phyloP scores from a whole-genome alignment of 1,140 invertebrate species.

The Ditylenchus dipsaci region DNA sequence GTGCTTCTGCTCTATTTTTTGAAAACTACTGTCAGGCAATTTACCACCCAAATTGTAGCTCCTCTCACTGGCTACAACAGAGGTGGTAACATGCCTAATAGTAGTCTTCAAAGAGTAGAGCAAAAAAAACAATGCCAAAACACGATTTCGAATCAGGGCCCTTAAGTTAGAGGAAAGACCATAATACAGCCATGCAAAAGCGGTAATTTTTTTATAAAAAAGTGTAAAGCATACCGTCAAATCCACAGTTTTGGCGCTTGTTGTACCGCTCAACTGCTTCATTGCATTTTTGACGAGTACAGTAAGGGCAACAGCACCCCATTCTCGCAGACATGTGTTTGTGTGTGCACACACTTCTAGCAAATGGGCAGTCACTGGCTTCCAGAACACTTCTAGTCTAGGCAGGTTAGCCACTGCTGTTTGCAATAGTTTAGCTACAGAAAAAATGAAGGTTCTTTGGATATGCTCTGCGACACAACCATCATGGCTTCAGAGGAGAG shows the following conservation, averaged over 20 bases:
- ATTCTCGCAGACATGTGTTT: constrained; percentile 86
- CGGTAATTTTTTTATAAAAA: neutral
- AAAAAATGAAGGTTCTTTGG: constrained; percentile 91
- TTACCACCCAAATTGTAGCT: too few species aligned
- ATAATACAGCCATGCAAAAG: too few species aligned
- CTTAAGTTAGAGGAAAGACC: too few species aligned
- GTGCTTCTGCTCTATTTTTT: too few species aligned
- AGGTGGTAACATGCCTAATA: too few species aligned
- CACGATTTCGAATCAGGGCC: too few species aligned
- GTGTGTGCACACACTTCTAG: constrained; percentile 92
- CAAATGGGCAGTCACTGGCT: constrained; percentile 89
- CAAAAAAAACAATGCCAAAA: too few species aligned
- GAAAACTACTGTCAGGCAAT: too few species aligned
- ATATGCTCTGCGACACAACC: constrained; percentile 64
- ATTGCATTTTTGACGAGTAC: constrained; percentile 79
- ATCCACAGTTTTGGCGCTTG: neutral
- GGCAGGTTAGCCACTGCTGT: constrained; percentile 89
- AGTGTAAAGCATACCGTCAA: constrained; percentile 13
- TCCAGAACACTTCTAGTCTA: constrained; percentile 88
- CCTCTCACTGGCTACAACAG: too few species aligned
- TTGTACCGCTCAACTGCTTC: constrained; percentile 14
- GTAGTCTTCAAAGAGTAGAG: too few species aligned
- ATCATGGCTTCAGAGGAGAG: constrained; percentile 95
- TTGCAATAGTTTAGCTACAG: constrained; percentile 91
- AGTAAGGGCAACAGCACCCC: constrained; percentile 93